Evolutionary conservation across 2,797 vertebrate genomes (phyloP), one percentile per base, ranked within the genome.

Genomic region (Premnoplex brunnescens): DNA sequence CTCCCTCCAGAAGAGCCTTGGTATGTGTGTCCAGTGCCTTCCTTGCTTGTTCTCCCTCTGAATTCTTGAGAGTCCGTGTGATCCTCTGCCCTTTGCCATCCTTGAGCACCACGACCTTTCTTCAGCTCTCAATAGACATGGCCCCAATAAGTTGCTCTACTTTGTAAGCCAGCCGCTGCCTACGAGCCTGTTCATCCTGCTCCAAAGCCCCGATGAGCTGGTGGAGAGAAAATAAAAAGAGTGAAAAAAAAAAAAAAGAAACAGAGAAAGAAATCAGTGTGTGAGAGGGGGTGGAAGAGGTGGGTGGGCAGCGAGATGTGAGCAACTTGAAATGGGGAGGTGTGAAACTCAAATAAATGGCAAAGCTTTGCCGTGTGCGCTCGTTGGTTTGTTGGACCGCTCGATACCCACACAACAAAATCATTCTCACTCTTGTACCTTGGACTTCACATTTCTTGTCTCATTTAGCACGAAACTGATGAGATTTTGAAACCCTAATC

Each of bases 111-210:
- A 34, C 90, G 64, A 58, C 96, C 81, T 41, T 91, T 96, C 94
- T 98, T 99, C 99, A 99, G 98, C 99, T 99, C 98, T 99, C 99
- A 1, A 99, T 96, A 87, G 99, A 99, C 99, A 99, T 99, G 96
- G 99, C 99, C 27, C 97, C 97, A 63, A 99, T 99, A 76, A 99
- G 98, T 94, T 99, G 99, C 93, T 99, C 99, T 96, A 99, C 99
- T 97, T 99, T 99, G 98, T 99, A 99, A 4, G 99, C 98, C 97
- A 99, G 97, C 48, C 98, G 98, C 97, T 99, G 99, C 96, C 99
- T 98, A 93, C 98, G 98, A 1, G 99, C 99, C 96, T 99, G 99
- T 27, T 99, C 99, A 1, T 99, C 99, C 94, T 99, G 99, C 94
- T 99, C 99, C 96, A 99, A 94, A 9, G 99, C 99, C 20, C 98